phyloP scores from a whole-genome alignment of 1,140 invertebrate genomes.

The Polypedilum vanderplanki region DNA sequence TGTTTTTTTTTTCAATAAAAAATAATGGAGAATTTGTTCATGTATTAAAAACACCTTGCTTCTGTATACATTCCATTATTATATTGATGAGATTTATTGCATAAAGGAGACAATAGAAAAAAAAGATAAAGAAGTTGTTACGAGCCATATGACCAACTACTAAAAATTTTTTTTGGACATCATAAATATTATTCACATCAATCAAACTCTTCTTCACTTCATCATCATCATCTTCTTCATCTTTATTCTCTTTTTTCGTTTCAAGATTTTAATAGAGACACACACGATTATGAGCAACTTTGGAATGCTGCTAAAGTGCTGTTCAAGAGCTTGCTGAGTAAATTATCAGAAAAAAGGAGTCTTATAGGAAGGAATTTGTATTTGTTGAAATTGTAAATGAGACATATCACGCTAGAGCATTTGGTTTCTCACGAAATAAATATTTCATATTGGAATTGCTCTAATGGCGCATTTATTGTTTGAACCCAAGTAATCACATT shows the following conservation, averaged over 20 bases:
- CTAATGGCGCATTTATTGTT: too few relatives aligned
- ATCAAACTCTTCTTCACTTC: constrained; percentile 2
- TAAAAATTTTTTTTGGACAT: neutral
- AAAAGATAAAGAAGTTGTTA: too few relatives aligned
- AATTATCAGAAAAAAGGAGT: neutral
- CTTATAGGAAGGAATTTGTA: neutral
- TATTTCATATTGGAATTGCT: too few relatives aligned
- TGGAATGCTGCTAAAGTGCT: neutral
- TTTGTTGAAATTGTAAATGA: neutral
- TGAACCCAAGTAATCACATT: too few relatives aligned
- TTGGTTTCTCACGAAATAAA: too few relatives aligned
- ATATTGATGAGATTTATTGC: too few relatives aligned
- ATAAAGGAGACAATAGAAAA: too few relatives aligned
- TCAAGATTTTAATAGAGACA: neutral
- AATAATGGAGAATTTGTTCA: too few relatives aligned
- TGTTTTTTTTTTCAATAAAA: too few relatives aligned
- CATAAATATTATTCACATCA: constrained; percentile 19
- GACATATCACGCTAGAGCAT: neutral
- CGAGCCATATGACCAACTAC: neutral
- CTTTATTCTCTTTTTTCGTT: too few relatives aligned
- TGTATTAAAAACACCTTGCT: too few relatives aligned
- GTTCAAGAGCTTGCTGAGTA: neutral
- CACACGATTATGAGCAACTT: neutral
- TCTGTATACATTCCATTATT: too few relatives aligned
- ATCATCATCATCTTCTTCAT: constrained; percentile 1